Evolutionary conservation across 2,797 vertebrate genomes (phyloP), one percentile per base, ranked within the genome.

Genomic region (Tragelaphus eurycerus): DNA sequence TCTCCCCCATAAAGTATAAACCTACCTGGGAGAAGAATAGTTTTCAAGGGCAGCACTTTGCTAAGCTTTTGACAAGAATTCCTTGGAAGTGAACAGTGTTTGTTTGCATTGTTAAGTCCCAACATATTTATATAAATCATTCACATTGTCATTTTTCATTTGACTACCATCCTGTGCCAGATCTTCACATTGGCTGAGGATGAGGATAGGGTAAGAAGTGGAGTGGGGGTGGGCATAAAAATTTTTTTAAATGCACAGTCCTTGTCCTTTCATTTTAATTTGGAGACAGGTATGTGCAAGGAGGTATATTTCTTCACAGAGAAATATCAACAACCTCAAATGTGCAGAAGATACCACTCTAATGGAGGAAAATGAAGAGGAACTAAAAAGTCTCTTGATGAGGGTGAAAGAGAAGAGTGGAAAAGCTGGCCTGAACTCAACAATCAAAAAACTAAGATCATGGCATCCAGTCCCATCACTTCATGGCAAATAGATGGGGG

Each of bases 261-360:
- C 15, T 7, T 89, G 12, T 9, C 5, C 48, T 92, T 97, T 76
- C 25, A 83, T 94, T 93, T 96, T 87, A 94, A 67, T 78, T 87
- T 85, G 15, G 38, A 74, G 43, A 17, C 23, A 43, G 54, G 13
- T 17, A 19, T n/a, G 25, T 38, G 19, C 34, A 71, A 71, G 34
- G 10, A 38, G 67, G 19, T 38, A 71, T 71, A 38, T 71, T 71
- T 71, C 67, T 38, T 38, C 64, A 71, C 7, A 8, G 16, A 64
- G 31, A 64, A 64, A 64, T 64, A 64, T 23, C 64, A 71, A 38
- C 67, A 71, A 71, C 48, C 48, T 48, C 2, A 71, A 71, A 71
- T 71, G 67, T 38, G 34, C 19, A 38, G 34, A 71, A 71, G 34
- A 38, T 71, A 12, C 67, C 67, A 23, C 67, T 71, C 67, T 71